These are phyloP conservation scores for Dasypogon diadema DNA, from an alignment of 2,888 invertebrate species.

Conservation along the genomic window DNA sequence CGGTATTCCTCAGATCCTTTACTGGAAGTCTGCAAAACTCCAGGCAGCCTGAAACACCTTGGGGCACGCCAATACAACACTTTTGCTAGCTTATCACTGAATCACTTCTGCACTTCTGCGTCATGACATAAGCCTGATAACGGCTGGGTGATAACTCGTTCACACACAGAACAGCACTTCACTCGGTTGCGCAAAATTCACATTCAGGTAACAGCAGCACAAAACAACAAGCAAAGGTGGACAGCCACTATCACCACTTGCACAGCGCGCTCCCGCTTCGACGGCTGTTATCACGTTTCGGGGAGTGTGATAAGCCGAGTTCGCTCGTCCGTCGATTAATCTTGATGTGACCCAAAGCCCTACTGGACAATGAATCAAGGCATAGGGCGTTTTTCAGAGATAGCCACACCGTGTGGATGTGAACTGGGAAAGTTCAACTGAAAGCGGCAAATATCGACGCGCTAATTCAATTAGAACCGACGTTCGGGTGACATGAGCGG, in stretches of 20 bases:
- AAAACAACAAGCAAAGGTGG: not conserved
- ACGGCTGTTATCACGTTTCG: slow-evolving; percentile 17
- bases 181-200: slow-evolving; percentile 30
- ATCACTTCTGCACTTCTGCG: slow-evolving; percentile 4
- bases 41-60: slow-evolving; percentile 8
- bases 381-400: slow-evolving; percentile 2
- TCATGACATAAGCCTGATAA: not conserved
- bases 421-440: not conserved
- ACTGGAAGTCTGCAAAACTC: not conserved
- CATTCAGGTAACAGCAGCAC: not conserved
- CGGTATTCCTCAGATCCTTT: not conserved
- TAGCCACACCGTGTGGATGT: not conserved
- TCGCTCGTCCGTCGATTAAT: not conserved
- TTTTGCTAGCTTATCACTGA: not conserved
- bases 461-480: slow-evolving; percentile 37
- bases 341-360: not conserved
- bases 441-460: slow-evolving; percentile 14
- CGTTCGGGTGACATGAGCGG: slow-evolving; percentile 8
- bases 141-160: slow-evolving; percentile 14
- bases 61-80: slow-evolving; percentile 17
- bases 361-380: slow-evolving; percentile 22
- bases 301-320: not conserved
- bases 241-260: not conserved
- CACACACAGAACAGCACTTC: slow-evolving; percentile 17
- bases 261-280: not conserved